These are phyloP conservation scores for Chromobotia macracanthus DNA, from an alignment of 2,797 vertebrate species.

Conservation along the genomic window DNA sequence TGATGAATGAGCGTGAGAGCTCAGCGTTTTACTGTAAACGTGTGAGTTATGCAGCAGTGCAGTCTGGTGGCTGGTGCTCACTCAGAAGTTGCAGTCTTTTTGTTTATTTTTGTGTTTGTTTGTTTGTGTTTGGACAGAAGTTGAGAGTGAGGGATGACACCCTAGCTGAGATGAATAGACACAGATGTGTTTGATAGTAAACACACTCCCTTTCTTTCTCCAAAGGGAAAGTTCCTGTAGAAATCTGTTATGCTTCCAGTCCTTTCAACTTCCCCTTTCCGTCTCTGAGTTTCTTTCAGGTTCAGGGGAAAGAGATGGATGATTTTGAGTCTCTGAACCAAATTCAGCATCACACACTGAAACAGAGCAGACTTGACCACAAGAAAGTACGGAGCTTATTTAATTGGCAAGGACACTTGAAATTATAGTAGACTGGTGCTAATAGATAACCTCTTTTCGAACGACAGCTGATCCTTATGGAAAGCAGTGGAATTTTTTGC, in stretches of 20 bases:
- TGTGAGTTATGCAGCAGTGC: conserved; percentile 34
- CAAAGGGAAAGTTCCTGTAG: conserved; percentile 47
- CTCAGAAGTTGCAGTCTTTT: conserved; percentile 59
- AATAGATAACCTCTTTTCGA: background rate
- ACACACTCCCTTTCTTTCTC: conserved; percentile 37
- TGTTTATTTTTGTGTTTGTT: conserved; percentile 52
- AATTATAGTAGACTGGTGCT: conserved; percentile 1
- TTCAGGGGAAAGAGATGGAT: conserved; percentile 15
- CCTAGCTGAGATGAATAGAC: conserved; percentile 63
- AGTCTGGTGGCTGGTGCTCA: conserved; percentile 60
- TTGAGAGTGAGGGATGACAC: conserved; percentile 58
- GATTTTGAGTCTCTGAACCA: conserved; percentile 23
- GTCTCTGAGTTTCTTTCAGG: background rate
- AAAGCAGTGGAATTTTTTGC: background rate
- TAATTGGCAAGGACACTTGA: conserved; percentile 2
- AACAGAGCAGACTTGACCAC: conserved; percentile 20
- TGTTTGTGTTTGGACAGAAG: conserved; percentile 51
- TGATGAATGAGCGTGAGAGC: conserved; percentile 15
- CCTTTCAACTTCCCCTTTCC: conserved; percentile 18
- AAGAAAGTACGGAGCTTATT: conserved; percentile 8
- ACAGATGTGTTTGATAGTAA: conserved; percentile 62
- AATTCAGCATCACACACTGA: background rate
- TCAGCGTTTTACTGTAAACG: conserved; percentile 6
- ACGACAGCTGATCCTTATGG: background rate
- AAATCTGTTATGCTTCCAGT: conserved; percentile 38